Base-by-base conservation (phyloP, 1,140 invertebrate genomes). In the Drosophila kohkoa region DNA sequence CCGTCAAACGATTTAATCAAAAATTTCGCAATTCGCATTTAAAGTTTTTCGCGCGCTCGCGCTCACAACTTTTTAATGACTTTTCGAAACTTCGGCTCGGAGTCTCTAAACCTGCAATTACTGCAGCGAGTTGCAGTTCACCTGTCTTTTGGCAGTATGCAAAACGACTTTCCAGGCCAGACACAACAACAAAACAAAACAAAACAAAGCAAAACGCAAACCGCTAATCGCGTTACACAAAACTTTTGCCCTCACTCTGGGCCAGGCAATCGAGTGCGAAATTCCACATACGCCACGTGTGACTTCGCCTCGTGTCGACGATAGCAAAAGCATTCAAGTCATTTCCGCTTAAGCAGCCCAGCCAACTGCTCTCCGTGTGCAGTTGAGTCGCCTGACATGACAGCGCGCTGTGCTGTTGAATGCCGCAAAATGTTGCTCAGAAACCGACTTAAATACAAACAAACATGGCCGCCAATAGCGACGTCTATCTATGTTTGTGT, bases 201-300 rank as follows among this genome's bases (percentile, higher is more conserved):
- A 65, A 75, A 64, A 52, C 57, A 71, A 83, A 89, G 79, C 85
- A 88, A 73, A 89, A 76, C 66, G 66, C 78, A 79, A 89, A 89
- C 86, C 85, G 86, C 85, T 89, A 89, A 89, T 89, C 85, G 86
- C 69, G 85, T 89, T 89, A 81, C 78, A 88, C 85, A 70, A 88
- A 88, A 88, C 81, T 88, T 88, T 81, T 15, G 38, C 2, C 13
- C 58, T n/a, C 25, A 8, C 58, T 8, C 16, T 76, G 69, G 64
- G 55, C 58, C 60, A 64, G 72, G 79, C 82, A 86, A 86, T 87
- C 83, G 83, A 88, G 85, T 88, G 85, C 85, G 83, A 87, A 87
- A 87, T 87, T 87, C 83, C 83, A 80, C 80, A 87, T 87, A 83
- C 77, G 85, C 80, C 82, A 68, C 68, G 76, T 82, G 72, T 86